A percentile compares a stretch with the other conserved stretches of the same genome.
phyloP scores from a whole-genome alignment of 2,113 vertebrate genomes.

The Carassius carassius region DNA sequence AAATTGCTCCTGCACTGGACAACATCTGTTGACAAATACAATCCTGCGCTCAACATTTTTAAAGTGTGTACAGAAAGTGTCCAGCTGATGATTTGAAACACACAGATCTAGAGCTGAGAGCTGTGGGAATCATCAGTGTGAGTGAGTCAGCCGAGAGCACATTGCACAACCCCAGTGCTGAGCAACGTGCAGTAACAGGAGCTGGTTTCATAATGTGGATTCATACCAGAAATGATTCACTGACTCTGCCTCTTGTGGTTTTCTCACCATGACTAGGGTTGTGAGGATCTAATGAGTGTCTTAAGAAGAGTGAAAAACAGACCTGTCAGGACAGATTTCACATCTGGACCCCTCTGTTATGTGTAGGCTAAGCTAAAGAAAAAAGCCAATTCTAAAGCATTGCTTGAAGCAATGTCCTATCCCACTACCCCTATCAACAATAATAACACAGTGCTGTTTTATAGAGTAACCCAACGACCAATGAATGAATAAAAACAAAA shows the following conservation, averaged over 20 bases:
- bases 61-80: background rate
- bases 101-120: conserved; percentile 9
- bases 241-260: conserved; percentile 33
- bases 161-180: conserved; percentile 26
- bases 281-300: conserved; percentile 25
- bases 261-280: conserved; percentile 24
- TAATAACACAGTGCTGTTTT: background rate
- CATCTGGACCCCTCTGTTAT: conserved; percentile 18
- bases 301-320: conserved; percentile 42
- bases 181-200: conserved; percentile 48
- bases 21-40: conserved; percentile 34
- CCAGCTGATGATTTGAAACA: conserved; percentile 22
- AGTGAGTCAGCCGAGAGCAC: background rate
- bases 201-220: conserved; percentile 51
- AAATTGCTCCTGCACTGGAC: conserved; percentile 21
- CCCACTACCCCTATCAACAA: background rate
- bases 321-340: conserved; percentile 43
- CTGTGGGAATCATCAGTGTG: conserved; percentile 27
- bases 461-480: background rate
- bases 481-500: background rate
- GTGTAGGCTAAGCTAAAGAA: background rate
- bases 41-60: conserved; percentile 4
- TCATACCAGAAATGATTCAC: conserved; percentile 54
- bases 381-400: background rate
- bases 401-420: background rate